Base-by-base conservation (phyloP, 2,888 invertebrate genomes). In the Ormyrus thymus region DNA sequence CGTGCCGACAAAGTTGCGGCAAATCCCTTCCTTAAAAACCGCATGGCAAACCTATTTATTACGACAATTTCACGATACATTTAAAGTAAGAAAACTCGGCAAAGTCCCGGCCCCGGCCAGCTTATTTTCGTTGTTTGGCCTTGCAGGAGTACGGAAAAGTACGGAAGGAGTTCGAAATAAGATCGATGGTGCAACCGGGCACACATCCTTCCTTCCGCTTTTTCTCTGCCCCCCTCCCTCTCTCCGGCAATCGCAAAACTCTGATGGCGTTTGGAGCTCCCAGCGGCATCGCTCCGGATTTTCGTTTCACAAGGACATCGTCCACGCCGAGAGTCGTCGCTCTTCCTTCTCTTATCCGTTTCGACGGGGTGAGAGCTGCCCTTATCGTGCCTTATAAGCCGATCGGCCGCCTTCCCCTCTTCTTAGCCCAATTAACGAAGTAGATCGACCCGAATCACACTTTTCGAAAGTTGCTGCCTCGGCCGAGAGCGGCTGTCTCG, bases 391-490 rank as follows among this genome's bases (percentile, higher is more conserved):
- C n/a, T n/a, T n/a, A n/a, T n/a, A n/a, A n/a, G n/a, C 11, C 51
- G 66, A 66, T 75, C 75, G 50, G 11, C 10, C 69, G 15, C 45
- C 5, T 5, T 46, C 56, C 10, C 55, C 13, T 43, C n/a, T 76
- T 58, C 71, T 72, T 50, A 64, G 10, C 72, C 71, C 77, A 71
- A 77, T 77, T 77, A 77, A 65, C 77, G 59, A 58, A 65, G 64
- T 55, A 48, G 70, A 76, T 70, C 70, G 69, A 76, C 70, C 76
- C 64, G 56, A 76, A 76, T 76, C 70, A 53, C 64, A 62, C 76
- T 76, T 70, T 76, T 76, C 70, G 46, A 65, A 77, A 77, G 58
- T 72, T 71, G 70, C 69, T 56, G 69, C 75, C 15, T 48, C 74
- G 64, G 56, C 13, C 59, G 51, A 46, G 9, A 6, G n/a, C 46